Percentiles rank a stretch among this genome's conserved stretches.
Evolutionary conservation across 2,113 vertebrate genomes (phyloP).

Genomic region (Gulo gulo): DNA sequence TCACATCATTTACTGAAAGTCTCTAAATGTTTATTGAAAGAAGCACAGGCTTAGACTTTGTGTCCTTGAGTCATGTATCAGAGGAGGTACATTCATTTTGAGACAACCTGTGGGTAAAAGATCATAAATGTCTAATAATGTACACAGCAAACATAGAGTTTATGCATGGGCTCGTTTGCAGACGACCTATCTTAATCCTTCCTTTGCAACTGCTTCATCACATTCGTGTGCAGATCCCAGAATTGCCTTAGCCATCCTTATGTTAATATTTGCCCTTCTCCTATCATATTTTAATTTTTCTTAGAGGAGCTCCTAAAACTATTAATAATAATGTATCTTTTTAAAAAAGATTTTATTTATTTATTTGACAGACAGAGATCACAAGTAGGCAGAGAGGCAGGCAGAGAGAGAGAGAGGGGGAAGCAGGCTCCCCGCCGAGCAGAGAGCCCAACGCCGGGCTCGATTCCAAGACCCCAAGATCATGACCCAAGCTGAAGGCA

Average conservation of each 20-base stretch:
- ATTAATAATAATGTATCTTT: not conserved
- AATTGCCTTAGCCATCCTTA: not conserved
- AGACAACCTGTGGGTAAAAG: not conserved
- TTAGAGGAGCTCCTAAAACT: not conserved
- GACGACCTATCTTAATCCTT: not conserved
- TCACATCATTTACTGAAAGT: not conserved
- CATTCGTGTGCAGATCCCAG: not conserved
- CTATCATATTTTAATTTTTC: not conserved
- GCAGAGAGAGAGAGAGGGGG: no score
- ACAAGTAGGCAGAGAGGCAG: no score
- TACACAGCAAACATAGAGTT: not conserved
- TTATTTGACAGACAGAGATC: no score
- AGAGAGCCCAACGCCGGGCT: no score
- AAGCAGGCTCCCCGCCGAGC: no score
- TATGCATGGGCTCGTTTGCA: not conserved
- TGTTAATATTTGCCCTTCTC: not conserved
- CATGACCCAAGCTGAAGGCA: no score
- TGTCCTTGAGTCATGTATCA: not conserved
- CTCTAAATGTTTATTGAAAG: conserved; percentile 3
- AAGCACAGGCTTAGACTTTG: not conserved
- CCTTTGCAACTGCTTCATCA: not conserved
- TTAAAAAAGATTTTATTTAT: not conserved
- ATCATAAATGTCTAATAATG: not conserved
- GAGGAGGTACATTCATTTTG: not conserved
- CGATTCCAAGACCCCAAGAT: no score